Conservation (phyloP, 2,888 invertebrate genomes). For the Schizaphis graminum region DNA sequence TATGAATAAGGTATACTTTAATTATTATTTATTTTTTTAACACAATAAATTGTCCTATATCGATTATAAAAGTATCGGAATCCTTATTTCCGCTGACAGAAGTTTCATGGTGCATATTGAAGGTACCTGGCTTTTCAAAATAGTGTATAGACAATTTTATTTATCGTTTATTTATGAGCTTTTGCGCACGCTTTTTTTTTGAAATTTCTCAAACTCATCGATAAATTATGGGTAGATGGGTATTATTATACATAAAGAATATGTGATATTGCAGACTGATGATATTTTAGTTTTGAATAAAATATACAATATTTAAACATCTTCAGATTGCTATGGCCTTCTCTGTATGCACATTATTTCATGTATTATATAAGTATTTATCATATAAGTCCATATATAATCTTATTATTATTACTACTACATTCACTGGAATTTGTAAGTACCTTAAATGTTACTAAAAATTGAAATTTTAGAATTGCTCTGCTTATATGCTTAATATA, state of each 20-base stretch:
- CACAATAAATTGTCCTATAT: background rate
- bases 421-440: background rate
- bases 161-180: background rate
- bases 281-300: background rate
- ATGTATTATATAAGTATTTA: background rate
- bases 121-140: background rate
- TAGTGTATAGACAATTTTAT: background rate
- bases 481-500: background rate
- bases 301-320: background rate
- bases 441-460: background rate
- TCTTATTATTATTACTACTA: background rate
- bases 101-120: background rate
- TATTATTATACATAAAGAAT: background rate
- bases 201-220: background rate
- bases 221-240: background rate
- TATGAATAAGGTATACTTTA: background rate
- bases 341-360: background rate
- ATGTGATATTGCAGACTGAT: background rate
- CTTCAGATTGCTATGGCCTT: background rate
- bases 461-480: background rate
- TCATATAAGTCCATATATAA: background rate
- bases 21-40: background rate
- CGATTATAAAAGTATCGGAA: background rate
- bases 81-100: background rate
- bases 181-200: constrained; percentile 36